Percentiles rank a stretch among this genome's conserved stretches.
phyloP scores from a whole-genome alignment of 2,888 invertebrate genomes.

The Amitus sp. region DNA sequence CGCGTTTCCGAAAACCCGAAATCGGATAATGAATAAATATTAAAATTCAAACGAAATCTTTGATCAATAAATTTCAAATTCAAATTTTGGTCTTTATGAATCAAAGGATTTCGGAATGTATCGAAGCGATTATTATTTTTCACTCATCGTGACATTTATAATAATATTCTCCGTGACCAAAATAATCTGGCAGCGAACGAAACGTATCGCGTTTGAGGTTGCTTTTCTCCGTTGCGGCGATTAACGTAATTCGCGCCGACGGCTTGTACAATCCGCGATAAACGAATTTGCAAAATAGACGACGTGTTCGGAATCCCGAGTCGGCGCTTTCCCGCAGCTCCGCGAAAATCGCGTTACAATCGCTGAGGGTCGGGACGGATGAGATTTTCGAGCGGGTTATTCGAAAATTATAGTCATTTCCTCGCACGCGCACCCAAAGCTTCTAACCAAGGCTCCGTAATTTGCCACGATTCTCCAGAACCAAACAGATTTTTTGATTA shows the following conservation, averaged over 20 bases:
- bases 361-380: neutral
- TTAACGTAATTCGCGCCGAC: neutral
- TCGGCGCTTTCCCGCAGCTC: neutral
- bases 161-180: too few relatives aligned
- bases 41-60: too few relatives aligned
- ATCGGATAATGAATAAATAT: too few relatives aligned
- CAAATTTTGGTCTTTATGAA: too few relatives aligned
- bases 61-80: too few relatives aligned
- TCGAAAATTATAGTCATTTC: constrained; percentile 28
- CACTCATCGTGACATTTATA: too few relatives aligned
- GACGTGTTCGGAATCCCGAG: constrained; percentile 1
- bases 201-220: neutral
- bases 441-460: neutral
- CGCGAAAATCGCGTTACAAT: constrained; percentile 2
- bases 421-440: neutral
- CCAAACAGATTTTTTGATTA: too few relatives aligned
- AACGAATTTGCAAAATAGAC: neutral
- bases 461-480: too few relatives aligned
- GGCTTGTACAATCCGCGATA: neutral
- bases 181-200: too few relatives aligned
- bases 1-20: too few relatives aligned
- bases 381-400: constrained; percentile 20
- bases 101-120: too few relatives aligned
- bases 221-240: neutral
- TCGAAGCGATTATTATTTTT: too few relatives aligned